Conservation (phyloP, 2,888 invertebrate species). For the Scaptomyza flava region DNA sequence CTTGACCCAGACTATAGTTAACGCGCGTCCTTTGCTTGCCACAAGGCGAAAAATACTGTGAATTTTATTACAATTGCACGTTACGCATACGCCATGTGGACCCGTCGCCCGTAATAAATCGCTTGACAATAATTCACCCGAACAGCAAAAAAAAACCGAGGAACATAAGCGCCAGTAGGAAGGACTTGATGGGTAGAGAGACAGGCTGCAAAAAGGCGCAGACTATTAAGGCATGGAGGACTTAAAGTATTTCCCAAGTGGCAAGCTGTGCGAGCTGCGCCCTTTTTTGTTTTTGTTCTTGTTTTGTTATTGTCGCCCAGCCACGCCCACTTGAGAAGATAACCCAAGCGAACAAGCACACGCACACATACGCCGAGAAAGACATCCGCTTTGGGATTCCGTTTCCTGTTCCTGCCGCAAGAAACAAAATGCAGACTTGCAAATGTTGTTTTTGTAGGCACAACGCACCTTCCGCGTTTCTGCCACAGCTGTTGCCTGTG, state of each 20-base stretch:
- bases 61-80: constrained; percentile 67
- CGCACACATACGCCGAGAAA: not conserved
- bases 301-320: constrained; percentile 16
- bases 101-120: constrained; percentile 61
- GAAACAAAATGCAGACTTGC: constrained; percentile 50
- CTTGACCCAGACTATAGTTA: constrained; percentile 2
- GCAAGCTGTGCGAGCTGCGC: constrained; percentile 48
- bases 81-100: constrained; percentile 78
- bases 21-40: not conserved
- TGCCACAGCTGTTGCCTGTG: constrained; percentile 4
- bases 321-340: constrained; percentile 29
- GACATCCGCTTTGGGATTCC: constrained; percentile 43
- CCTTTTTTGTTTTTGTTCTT: not conserved
- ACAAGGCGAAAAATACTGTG: constrained; percentile 47
- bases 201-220: constrained; percentile 32
- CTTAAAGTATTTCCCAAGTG: constrained; percentile 71
- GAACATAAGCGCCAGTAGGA: constrained; percentile 24
- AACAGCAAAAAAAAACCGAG: constrained; percentile 11
- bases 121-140: constrained; percentile 73
- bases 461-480: constrained; percentile 41
- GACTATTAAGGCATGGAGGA: constrained; percentile 70
- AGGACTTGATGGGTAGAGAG: not conserved
- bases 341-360: constrained; percentile 10
- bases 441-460: constrained; percentile 27
- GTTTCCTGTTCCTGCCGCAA: constrained; percentile 42